Evolutionary conservation across 2,113 vertebrate genomes (phyloP).

Genomic region (Lepus americanus): DNA sequence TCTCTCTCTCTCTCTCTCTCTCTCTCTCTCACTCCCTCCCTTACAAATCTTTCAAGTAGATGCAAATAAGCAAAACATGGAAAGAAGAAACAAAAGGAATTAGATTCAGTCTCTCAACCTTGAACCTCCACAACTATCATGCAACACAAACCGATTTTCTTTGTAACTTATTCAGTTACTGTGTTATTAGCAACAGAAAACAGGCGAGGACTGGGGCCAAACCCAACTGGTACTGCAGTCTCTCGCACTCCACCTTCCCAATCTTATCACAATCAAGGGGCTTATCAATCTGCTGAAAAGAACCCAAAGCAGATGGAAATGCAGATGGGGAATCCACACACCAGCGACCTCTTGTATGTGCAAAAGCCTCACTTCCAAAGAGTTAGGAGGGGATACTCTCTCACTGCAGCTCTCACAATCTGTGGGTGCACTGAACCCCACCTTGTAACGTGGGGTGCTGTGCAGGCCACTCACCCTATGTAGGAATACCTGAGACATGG

Average conservation of each 20-base stretch:
- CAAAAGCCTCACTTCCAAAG: background rate
- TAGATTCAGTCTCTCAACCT: too few relatives aligned
- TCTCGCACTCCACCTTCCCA: background rate
- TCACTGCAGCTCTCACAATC: background rate
- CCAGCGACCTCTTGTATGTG: too few relatives aligned
- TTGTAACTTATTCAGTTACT: too few relatives aligned
- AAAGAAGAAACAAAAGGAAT: too few relatives aligned
- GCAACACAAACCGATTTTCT: too few relatives aligned
- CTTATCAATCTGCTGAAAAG: background rate
- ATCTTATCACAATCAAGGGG: background rate
- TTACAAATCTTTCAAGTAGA: too few relatives aligned
- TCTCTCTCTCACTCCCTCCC: too few relatives aligned
- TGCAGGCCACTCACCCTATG: background rate
- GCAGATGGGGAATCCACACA: background rate
- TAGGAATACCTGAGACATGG: background rate
- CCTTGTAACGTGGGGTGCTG: background rate
- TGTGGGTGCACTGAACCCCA: background rate
- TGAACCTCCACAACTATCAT: too few relatives aligned
- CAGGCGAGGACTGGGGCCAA: too few relatives aligned
- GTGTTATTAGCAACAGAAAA: too few relatives aligned
- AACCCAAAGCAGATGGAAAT: background rate
- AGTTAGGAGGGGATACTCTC: background rate
- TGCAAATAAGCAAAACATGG: too few relatives aligned
- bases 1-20: too few relatives aligned
- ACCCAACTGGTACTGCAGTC: accelerated